These are phyloP conservation scores for Melikaiella ostensackeni DNA, from an alignment of 2,888 invertebrate species.

Conservation along the genomic window DNA sequence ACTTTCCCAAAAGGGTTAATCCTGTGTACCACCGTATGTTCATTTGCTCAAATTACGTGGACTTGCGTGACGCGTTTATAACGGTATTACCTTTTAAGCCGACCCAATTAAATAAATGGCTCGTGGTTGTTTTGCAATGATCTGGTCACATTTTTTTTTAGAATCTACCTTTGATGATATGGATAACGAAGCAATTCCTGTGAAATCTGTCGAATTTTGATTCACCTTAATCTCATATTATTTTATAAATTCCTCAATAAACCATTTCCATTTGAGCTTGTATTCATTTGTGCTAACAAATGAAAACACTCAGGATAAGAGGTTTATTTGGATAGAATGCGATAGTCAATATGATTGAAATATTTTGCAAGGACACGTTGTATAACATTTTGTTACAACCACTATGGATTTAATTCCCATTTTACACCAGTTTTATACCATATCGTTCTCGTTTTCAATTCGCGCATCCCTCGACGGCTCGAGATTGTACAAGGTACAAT, in stretches of 20 bases:
- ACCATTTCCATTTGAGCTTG: too few species aligned
- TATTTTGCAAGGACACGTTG: not conserved
- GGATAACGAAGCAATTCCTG: not conserved
- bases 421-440: not conserved
- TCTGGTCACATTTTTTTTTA: slow-evolving; percentile 10
- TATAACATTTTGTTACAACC: not conserved
- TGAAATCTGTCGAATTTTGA: not conserved
- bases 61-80: slow-evolving; percentile 7
- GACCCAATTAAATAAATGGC: slow-evolving; percentile 12
- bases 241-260: too few species aligned
- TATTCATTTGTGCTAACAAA: too few species aligned
- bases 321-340: not conserved
- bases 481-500: not conserved
- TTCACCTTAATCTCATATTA: too few species aligned
- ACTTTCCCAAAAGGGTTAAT: slow-evolving; percentile 16
- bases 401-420: not conserved
- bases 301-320: not conserved
- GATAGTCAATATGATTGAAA: not conserved
- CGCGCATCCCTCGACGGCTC: not conserved
- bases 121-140: not conserved
- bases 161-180: slow-evolving; percentile 1
- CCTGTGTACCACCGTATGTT: not conserved
- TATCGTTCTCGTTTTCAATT: not conserved
- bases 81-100: slow-evolving; percentile 16
- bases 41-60: slow-evolving; percentile 16